Conservation (phyloP, 1,140 invertebrate genomes). For the Drosophila mojavensis region DNA sequence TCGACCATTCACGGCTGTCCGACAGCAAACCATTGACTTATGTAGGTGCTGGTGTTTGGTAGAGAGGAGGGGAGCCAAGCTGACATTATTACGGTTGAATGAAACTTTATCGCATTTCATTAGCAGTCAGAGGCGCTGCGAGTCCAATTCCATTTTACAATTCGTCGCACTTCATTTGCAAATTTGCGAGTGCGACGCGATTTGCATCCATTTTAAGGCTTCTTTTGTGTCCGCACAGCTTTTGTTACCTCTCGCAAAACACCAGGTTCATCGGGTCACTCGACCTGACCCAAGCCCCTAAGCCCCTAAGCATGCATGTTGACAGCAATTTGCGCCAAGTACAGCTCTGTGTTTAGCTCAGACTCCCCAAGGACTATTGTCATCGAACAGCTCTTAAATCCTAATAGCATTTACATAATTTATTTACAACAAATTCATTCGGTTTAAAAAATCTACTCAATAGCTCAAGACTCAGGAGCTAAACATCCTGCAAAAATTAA, state of each 20-base stretch:
- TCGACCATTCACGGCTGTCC: neutral
- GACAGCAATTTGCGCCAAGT: constrained; percentile 32
- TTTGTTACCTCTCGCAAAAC: constrained; percentile 26
- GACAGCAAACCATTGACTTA: neutral
- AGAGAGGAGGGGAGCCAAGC: neutral
- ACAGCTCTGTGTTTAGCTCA: neutral
- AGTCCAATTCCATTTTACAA: constrained; percentile 63
- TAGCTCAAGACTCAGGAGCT: constrained; percentile 16
- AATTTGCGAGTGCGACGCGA: constrained; percentile 36
- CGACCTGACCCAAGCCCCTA: neutral
- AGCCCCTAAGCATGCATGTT: constrained; percentile 10
- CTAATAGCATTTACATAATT: constrained; percentile 54
- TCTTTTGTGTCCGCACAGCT: constrained; percentile 11
- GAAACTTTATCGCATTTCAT: constrained; percentile 76
- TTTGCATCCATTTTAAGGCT: constrained; percentile 22
- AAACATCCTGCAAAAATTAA: constrained; percentile 39
- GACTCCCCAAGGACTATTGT: constrained; percentile 12
- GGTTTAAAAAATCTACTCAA: constrained; percentile 29
- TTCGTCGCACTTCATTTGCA: constrained; percentile 62
- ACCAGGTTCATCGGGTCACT: constrained; percentile 25
- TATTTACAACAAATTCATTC: constrained; percentile 58
- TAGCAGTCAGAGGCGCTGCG: constrained; percentile 41
- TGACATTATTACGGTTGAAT: constrained; percentile 59
- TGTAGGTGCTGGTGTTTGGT: neutral
- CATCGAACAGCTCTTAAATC: constrained; percentile 18